Base-by-base conservation (phyloP, 2,113 vertebrate species). In the Pelobates fuscus region DNA sequence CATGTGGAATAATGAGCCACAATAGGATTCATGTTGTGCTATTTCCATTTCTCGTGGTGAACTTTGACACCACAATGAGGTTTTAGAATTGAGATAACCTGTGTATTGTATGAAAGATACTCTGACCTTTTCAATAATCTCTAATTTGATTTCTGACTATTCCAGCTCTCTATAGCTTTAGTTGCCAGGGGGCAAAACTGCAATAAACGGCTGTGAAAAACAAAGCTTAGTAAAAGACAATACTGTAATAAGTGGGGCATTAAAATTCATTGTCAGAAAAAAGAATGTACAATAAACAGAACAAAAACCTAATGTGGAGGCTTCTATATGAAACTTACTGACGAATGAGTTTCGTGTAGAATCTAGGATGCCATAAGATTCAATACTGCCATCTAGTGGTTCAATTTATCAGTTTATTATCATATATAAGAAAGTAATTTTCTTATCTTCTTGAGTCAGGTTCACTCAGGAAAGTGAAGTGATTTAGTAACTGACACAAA, bases 211-310 rank as follows among this genome's bases (percentile, higher is more conserved):
- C 63, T 67, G 72, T 67, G 67, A 67, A 60, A 64, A 60, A 44
- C 54, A 30, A n/a, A 77, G 43, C 59, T 77, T 77, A 63, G 55
- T 61, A 61, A 68, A 37, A 68, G 73, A 77, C 73, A 68, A 68
- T 68, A 77, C 73, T 61, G 73, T 77, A 77, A 61, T 77, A 77
- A 77, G 73, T 77, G 73, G 57, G 64, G 73, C 73, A 77, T 77
- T 77, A 77, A 77, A 77, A 77, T 77, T 77, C 73, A 77, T 77
- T 68, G 73, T 61, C 65, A 77, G 65, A 27, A 62, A 77, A 67
- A 76, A 60, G 44, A 67, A 74, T 44, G 73, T 25, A 58, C 73
- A 21, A 77, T 77, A 77, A 77, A 77, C 57, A 68, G 73, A 54
- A 77, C 73, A 61, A 49, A 37, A 61, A 37, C 63, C 30, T 52